phyloP scores from a whole-genome alignment of 2,797 vertebrate genomes.

The Setipinna tenuifilis region DNA sequence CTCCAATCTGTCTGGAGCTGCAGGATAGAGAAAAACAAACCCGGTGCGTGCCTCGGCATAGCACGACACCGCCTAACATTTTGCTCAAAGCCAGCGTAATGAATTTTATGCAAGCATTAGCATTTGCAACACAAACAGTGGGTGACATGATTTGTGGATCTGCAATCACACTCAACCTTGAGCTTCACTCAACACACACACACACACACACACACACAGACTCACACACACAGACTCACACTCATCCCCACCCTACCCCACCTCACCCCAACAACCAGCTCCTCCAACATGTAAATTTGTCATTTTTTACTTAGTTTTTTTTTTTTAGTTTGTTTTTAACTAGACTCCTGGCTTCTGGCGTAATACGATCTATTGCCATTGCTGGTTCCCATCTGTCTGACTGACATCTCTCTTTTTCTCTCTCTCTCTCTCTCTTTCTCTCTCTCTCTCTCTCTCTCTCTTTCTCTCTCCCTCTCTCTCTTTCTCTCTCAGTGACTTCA shows the following conservation, averaged over 20 bases:
- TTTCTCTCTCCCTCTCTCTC: too few relatives aligned
- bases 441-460: too few relatives aligned
- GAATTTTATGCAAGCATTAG: conserved; percentile 11
- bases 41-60: background rate
- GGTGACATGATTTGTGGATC: background rate
- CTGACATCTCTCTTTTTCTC: background rate
- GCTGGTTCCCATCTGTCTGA: background rate
- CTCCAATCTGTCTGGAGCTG: background rate
- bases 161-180: background rate
- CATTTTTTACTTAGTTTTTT: too few relatives aligned
- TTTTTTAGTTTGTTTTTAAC: background rate
- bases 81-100: background rate
- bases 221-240: too few relatives aligned
- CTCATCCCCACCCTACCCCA: too few relatives aligned
- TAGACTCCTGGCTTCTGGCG: background rate
- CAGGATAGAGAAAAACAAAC: background rate
- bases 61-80: background rate
- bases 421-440: too few relatives aligned
- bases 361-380: background rate
- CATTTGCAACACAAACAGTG: background rate
- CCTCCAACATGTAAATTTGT: too few relatives aligned
- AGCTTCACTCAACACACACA: background rate
- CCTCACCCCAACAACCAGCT: too few relatives aligned
- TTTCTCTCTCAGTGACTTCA: background rate
- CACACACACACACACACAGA: too few relatives aligned